phyloP scores from a whole-genome alignment of 1,140 invertebrate species.

The Stegodyphus dumicola region DNA sequence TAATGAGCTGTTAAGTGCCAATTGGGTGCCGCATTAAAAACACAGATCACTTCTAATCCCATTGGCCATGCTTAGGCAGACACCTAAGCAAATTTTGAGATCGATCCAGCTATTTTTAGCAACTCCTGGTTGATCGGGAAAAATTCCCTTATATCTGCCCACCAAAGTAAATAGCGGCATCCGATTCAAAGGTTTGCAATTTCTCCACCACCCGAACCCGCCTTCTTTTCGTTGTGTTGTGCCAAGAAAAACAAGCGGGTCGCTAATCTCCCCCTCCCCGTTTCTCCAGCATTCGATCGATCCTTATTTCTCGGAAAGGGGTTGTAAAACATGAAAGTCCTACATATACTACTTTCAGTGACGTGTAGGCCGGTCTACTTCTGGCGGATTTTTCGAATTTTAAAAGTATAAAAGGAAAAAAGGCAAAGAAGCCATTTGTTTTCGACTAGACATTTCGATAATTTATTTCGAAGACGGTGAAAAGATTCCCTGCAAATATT shows the following conservation, averaged over 20 bases:
- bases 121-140: background rate
- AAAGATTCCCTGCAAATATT: background rate
- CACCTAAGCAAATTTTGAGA: conserved; percentile 45
- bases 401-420: no score
- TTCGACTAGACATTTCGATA: no score
- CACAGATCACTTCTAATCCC: background rate
- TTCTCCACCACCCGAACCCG: background rate
- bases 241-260: conserved; percentile 36
- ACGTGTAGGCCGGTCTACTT: no score
- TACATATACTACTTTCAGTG: background rate
- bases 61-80: conserved; percentile 27
- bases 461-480: no score
- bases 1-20: no score
- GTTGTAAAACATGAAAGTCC: conserved; percentile 16
- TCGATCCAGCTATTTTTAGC: conserved; percentile 52
- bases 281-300: conserved; percentile 23
- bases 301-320: background rate
- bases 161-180: conserved; percentile 45
- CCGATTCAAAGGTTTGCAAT: background rate
- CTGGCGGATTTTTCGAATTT: no score
- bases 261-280: background rate
- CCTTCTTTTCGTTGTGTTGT: conserved; percentile 12
- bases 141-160: conserved; percentile 14
- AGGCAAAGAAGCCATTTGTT: no score
- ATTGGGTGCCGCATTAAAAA: no score